Conservation (phyloP, 2,888 invertebrate genomes). For the Drosophila melanosoma region DNA sequence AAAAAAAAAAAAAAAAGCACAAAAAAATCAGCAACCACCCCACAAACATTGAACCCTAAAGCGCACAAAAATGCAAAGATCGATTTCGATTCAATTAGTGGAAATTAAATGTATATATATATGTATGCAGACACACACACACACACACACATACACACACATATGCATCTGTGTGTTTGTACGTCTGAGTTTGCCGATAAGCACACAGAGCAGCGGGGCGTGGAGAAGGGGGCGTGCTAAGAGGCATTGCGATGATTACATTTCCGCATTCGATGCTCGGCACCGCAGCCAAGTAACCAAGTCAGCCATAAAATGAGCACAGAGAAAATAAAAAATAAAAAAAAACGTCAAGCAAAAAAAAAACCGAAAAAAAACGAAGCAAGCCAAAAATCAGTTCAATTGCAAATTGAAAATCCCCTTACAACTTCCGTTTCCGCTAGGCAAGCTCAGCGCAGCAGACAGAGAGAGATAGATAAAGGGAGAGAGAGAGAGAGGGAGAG, state of each 20-base stretch:
- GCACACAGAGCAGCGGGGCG: constrained; percentile 9
- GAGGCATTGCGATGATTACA: constrained; percentile 78
- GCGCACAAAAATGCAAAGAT: constrained; percentile 67
- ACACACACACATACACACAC: constrained; percentile 14
- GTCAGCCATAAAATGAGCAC: constrained; percentile 80
- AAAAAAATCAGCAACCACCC: constrained; percentile 19
- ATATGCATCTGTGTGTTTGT: constrained; percentile 30
- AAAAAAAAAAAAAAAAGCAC: constrained; percentile 12
- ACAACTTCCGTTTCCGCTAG: constrained; percentile 78
- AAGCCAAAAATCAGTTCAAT: constrained; percentile 81
- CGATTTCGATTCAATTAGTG: constrained; percentile 82
- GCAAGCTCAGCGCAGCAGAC: constrained; percentile 26
- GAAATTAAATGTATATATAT: constrained; percentile 79
- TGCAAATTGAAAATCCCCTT: constrained; percentile 82
- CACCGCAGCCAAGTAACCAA: constrained; percentile 71
- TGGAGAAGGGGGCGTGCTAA: constrained; percentile 3
- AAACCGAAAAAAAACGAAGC: constrained; percentile 21
- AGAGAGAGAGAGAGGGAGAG: background rate
- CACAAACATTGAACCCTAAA: constrained; percentile 40
- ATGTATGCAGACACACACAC: constrained; percentile 21
- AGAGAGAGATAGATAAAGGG: background rate
- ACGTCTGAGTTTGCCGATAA: constrained; percentile 62
- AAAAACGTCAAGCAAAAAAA: constrained; percentile 25
- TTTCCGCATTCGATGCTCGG: constrained; percentile 66
- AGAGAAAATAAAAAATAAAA: constrained; percentile 22